Conservation (phyloP, 2,888 invertebrate species). For the Cheiracanthium punctorium region DNA sequence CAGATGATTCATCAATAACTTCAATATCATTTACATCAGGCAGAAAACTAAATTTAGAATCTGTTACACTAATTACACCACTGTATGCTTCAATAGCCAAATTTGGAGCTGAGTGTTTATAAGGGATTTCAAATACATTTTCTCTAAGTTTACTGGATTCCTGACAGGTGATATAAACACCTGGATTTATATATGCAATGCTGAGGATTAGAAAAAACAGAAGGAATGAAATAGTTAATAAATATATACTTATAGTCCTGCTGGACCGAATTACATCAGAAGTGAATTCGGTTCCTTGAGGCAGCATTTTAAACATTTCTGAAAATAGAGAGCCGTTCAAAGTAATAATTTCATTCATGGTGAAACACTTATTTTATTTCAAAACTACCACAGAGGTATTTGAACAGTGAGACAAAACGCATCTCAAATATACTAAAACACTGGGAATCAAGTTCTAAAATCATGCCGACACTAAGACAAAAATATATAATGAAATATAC, state of each 20-base stretch:
- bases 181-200: background rate
- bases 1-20: background rate
- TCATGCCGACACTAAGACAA: no score
- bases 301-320: background rate
- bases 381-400: no score
- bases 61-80: background rate
- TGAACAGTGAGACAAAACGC: no score
- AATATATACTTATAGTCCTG: background rate
- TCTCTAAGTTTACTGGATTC: background rate
- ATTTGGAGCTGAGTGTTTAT: background rate
- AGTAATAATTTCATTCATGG: background rate
- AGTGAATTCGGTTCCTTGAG: background rate
- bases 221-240: background rate
- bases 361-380: background rate
- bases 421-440: no score
- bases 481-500: no score
- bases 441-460: no score
- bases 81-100: background rate
- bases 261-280: background rate
- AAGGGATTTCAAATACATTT: background rate
- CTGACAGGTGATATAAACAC: background rate
- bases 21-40: background rate
- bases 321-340: background rate
- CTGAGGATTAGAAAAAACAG: background rate
- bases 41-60: background rate